Conservation (phyloP, 2,113 vertebrate species). For the Catharus bicknelli region DNA sequence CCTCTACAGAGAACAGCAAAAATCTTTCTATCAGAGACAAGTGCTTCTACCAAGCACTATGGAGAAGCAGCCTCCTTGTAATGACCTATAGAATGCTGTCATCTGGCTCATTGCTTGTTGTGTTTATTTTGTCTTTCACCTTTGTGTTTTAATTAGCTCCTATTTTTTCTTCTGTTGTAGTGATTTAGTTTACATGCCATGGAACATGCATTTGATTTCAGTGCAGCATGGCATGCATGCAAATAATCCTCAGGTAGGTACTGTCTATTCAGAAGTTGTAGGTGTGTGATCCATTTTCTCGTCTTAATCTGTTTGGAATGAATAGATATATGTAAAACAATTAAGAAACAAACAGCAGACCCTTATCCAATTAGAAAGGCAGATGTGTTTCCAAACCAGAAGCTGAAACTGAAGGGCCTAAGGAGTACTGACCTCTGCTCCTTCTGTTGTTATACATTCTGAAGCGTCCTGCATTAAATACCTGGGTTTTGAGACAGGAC, state of each 20-base stretch:
- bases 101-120: slow-evolving; percentile 7
- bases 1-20: not conserved
- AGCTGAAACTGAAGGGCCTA: not conserved
- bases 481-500: not conserved
- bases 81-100: not conserved
- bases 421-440: not conserved
- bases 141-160: slow-evolving; percentile 49
- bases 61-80: not conserved
- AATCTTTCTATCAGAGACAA: not conserved
- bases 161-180: slow-evolving; percentile 1
- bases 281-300: not conserved
- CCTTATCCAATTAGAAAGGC: not conserved
- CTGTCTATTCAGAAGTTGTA: not conserved
- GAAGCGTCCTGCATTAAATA: not conserved
- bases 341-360: not conserved
- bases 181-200: slow-evolving; percentile 13
- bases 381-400: not conserved
- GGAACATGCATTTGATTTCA: slow-evolving; percentile 36
- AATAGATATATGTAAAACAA: not conserved
- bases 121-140: slow-evolving; percentile 28
- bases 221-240: not conserved
- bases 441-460: not conserved
- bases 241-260: not conserved
- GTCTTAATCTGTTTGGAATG: not conserved
- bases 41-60: not conserved